phyloP scores from a whole-genome alignment of 2,797 vertebrate genomes.

The Dallia pectoralis region DNA sequence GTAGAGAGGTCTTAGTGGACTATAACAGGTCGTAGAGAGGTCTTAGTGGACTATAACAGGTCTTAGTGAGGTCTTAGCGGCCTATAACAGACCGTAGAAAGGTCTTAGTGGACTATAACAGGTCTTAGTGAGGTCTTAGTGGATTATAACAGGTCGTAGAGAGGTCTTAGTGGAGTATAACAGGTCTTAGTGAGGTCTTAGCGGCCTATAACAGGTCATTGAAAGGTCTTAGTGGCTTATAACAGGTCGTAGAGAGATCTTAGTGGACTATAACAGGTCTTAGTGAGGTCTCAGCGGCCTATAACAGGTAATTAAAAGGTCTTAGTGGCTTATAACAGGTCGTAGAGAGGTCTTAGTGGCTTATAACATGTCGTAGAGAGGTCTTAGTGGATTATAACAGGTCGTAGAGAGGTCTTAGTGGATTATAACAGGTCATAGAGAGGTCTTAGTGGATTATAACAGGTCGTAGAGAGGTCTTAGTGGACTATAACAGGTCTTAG shows the following conservation, averaged over 20 bases:
- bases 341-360: too few species aligned
- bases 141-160: neutral
- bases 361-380: too few species aligned
- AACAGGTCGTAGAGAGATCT: too few species aligned
- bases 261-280: neutral
- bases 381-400: neutral
- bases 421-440: too few species aligned
- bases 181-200: neutral
- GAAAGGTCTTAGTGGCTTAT: neutral
- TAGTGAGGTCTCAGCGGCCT: neutral
- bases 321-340: slow-evolving; percentile 1
- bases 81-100: neutral
- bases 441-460: neutral
- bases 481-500: too few species aligned
- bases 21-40: too few species aligned
- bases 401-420: neutral
- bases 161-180: neutral
- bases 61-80: neutral
- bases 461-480: neutral
- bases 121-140: neutral
- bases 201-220: neutral
- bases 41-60: neutral
- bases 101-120: neutral
- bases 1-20: neutral
- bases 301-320: neutral